Base-by-base conservation (phyloP, 2,797 vertebrate species). In the Sebastes vulpes region DNA sequence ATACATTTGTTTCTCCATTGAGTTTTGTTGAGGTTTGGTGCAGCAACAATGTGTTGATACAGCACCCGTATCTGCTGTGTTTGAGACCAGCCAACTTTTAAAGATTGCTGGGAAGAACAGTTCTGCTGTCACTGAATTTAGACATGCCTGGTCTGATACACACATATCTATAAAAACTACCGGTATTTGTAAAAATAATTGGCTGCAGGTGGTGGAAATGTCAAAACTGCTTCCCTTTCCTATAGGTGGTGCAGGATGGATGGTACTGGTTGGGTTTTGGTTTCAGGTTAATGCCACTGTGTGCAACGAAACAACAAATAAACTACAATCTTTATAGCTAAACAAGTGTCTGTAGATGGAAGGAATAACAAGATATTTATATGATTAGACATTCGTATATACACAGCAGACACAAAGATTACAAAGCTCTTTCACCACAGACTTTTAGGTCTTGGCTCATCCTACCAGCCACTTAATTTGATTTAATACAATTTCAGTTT, bases 401-500 rank as follows among this genome's bases (percentile, higher is more conserved):
- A 67, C 56, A 68, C 31, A 84, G 56, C 54, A 79, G 46, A 83
- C 60, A 81, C 3, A 64, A 60, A 61, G 64, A 79, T 66, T 60
- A 86, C 73, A 81, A 84, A 79, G 72, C 81, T 80, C 59, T 81
- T 78, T 70, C 42, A 61, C 35, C 48, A 25, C 72, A 78, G 71
- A 78, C 71, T 26, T 85, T 50, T 64, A 6, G 57, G 59, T 67
- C 64, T 74, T 53, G 67, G 60, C 78, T 89, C 84, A 75, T 88
- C 64, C 65, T 68, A 21, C 61, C 18, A 26, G 50, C 66, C 60
- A 68, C 76, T 90, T 85, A 57, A 89, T 89, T 77, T 83, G 75
- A 86, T 90, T 87, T 90, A 89, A 77, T 87, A 84, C 81, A 82
- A 85, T 72, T 83, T 59, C 52, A 5, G 21, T 75, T 83, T 77